phyloP scores from a whole-genome alignment of 2,797 vertebrate genomes.

The Micrastur ruficollis region DNA sequence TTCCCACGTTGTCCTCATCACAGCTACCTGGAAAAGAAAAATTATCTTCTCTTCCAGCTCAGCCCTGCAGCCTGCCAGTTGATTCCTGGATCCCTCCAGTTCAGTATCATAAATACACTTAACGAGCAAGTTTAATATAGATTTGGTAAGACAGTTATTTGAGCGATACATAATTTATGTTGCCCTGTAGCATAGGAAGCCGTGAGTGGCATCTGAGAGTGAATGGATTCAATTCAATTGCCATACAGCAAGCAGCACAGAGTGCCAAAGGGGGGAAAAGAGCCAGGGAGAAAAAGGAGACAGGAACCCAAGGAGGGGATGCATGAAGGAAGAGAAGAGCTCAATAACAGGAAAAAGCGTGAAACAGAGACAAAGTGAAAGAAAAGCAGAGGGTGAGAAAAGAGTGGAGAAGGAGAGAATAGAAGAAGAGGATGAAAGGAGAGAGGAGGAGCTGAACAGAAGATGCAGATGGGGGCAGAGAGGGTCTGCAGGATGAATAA shows the following conservation, averaged over 20 bases:
- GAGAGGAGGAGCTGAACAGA: not conserved
- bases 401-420: not conserved
- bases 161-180: slow-evolving; percentile 42
- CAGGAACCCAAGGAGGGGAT: not conserved
- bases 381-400: not conserved
- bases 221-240: not conserved
- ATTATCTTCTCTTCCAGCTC: not conserved
- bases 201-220: not conserved
- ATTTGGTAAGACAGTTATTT: slow-evolving; percentile 26
- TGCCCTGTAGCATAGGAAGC: slow-evolving; percentile 9
- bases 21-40: not conserved
- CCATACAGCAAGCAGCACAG: not conserved
- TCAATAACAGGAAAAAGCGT: fast-evolving
- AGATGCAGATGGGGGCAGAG: not conserved
- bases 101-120: slow-evolving; percentile 28
- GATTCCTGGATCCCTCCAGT: slow-evolving; percentile 11
- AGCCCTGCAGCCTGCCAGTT: not conserved
- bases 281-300: not conserved
- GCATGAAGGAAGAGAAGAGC: not conserved
- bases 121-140: slow-evolving; percentile 28
- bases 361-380: not conserved
- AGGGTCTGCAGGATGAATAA: not conserved
- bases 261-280: not conserved
- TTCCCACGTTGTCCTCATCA: not conserved
- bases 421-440: not conserved